Evolutionary conservation across 2,888 invertebrate species (phyloP).

Genomic region (Pseudococcus jackbeardsleyi): DNA sequence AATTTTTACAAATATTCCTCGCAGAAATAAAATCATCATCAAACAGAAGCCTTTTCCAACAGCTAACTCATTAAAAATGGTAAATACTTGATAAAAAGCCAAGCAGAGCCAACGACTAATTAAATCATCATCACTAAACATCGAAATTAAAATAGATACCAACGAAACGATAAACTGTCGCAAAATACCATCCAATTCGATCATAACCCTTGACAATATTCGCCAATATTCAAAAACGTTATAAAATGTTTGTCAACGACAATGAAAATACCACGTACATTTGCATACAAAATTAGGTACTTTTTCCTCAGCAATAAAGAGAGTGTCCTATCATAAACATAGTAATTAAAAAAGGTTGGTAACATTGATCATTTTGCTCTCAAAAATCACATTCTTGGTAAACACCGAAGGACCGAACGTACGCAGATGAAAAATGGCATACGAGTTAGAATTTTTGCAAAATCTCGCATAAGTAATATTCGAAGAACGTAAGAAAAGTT

Average conservation of each 20-base stretch:
- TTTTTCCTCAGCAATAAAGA: conserved; percentile 35
- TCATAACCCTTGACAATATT: not conserved
- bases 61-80: not conserved
- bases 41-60: not conserved
- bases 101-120: not conserved
- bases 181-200: conserved; percentile 30
- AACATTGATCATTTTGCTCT: conserved; percentile 64
- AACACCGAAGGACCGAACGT: conserved; percentile 54
- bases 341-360: conserved; percentile 60
- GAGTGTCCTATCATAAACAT: conserved; percentile 40
- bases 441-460: conserved; percentile 5
- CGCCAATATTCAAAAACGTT: not conserved
- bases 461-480: not conserved
- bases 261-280: conserved; percentile 46
- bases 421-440: conserved; percentile 63
- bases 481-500: not conserved
- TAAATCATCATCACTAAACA: not conserved
- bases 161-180: not conserved
- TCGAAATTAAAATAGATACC: not conserved
- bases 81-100: not conserved
- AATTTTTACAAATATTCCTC: too few relatives aligned
- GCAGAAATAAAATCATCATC: not conserved
- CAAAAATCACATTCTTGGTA: conserved; percentile 64
- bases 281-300: conserved; percentile 34
- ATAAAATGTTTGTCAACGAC: conserved; percentile 62